Evolutionary conservation across 2,113 vertebrate genomes (phyloP).

Genomic region (Oreochromis tanganicae): DNA sequence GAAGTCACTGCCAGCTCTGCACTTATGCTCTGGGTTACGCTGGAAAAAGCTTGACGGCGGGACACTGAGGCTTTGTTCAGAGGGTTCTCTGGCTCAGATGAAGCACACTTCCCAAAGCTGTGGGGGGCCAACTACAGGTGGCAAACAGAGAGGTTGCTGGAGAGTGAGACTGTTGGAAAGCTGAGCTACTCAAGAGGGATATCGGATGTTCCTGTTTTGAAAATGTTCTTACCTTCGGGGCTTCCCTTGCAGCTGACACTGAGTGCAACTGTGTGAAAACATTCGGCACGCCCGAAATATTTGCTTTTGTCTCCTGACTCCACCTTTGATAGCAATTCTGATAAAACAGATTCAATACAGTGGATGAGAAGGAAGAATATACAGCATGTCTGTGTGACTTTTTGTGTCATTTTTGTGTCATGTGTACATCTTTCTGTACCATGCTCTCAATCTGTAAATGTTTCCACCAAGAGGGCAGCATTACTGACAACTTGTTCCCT

Average conservation of each 20-base stretch:
- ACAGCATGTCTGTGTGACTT: background rate
- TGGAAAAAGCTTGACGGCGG: slow-evolving; percentile 8
- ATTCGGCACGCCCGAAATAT: background rate
- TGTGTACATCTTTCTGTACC: background rate
- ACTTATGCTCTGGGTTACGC: background rate
- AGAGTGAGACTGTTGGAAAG: background rate
- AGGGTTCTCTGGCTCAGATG: background rate
- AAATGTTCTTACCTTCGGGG: slow-evolving; percentile 27
- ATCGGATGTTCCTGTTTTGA: background rate
- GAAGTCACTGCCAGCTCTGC: slow-evolving; percentile 37
- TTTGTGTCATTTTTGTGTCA: background rate
- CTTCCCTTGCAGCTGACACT: background rate
- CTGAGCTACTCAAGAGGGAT: background rate
- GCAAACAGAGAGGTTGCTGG: background rate
- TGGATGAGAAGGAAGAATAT: background rate
- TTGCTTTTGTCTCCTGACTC: background rate
- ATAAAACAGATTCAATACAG: background rate
- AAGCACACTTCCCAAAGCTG: background rate
- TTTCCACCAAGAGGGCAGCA: background rate
- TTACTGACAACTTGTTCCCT: slow-evolving; percentile 16
- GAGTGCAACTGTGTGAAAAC: background rate
- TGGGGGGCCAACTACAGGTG: slow-evolving; percentile 23
- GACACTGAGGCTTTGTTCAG: slow-evolving; percentile 30
- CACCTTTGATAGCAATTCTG: background rate
- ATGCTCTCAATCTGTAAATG: background rate